These are phyloP conservation scores for Papilio machaon DNA, from an alignment of 1,140 invertebrate species.

Conservation along the genomic window DNA sequence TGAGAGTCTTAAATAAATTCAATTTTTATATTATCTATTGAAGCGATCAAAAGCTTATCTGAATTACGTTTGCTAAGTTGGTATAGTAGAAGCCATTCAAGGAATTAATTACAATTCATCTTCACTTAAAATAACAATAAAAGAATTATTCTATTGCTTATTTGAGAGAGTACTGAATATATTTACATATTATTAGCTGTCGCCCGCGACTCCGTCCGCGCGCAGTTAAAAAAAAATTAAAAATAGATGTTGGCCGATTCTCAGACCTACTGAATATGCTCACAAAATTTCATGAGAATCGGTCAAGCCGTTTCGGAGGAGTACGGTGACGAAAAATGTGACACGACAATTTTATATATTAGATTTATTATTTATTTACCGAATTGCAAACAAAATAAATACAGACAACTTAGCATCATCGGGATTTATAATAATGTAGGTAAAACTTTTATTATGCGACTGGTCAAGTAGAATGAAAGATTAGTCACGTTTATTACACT, in stretches of 20 bases:
- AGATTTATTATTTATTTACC: too few species aligned
- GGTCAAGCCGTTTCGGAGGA: too few species aligned
- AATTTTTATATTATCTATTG: background rate
- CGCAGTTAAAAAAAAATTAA: too few species aligned
- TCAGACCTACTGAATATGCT: too few species aligned
- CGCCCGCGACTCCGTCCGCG: too few species aligned
- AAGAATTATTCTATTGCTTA: background rate
- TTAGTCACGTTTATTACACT: background rate
- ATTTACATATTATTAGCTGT: too few species aligned
- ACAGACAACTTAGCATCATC: background rate
- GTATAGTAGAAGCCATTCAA: background rate
- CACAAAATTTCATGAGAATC: too few species aligned
- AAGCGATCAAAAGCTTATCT: background rate
- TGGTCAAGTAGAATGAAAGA: background rate
- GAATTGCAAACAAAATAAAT: background rate
- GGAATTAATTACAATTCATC: background rate
- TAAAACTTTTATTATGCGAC: background rate
- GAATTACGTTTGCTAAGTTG: background rate
- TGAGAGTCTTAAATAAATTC: background rate
- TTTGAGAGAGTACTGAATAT: background rate
- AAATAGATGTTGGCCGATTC: too few species aligned
- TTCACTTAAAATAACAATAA: background rate
- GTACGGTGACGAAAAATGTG: too few species aligned
- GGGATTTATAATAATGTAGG: background rate
- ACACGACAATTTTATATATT: too few species aligned